Evolutionary conservation across 2,797 vertebrate genomes (phyloP), one percentile per base, ranked within the genome.

Genomic region (Ataeniobius toweri): DNA sequence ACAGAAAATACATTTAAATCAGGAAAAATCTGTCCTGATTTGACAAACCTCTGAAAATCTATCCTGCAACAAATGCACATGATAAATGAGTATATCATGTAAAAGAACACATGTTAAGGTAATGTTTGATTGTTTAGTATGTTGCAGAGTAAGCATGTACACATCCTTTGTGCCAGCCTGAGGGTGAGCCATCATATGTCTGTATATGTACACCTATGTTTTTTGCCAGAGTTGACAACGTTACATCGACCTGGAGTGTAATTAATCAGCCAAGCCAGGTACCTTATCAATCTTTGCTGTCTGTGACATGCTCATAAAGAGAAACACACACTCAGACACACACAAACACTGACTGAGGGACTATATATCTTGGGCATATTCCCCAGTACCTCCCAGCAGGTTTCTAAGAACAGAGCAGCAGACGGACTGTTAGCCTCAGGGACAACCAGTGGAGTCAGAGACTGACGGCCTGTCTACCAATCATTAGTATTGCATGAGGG

Each of bases 231-330:
- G 89, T 87, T n/a, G 24, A 63, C 69, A 75, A 75, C 3, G 2
- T 82, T 89, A 91, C 86, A 88, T 81, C 58, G 69, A 80, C 82
- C 84, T 74, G 76, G 69, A 76, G 76, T 74, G 89, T 91, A 94
- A 94, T 94, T 93, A 91, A 93, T 93, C 89, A 93, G 74, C 73
- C 78, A 14, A 50, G 74, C 81, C 76, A 79, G 83, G 84, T 76
- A 85, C 86, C 89, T 76, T 86, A 93, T 94, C 93, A 89, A 90
- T 94, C 93, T 94, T 44, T 0, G 12, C 75, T 75, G 79, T 85
- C 85, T 78, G 74, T 76, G 86, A 85, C 84, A 85, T 55, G 78
- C 76, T 73, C 78, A 83, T 75, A 83, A 73, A 73, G 39, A 81
- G 53, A 61, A 81, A n/a, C 71, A 10, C 41, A 55, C 77, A 79